Conservation (phyloP, 2,797 vertebrate species). For the Podargus strigoides region DNA sequence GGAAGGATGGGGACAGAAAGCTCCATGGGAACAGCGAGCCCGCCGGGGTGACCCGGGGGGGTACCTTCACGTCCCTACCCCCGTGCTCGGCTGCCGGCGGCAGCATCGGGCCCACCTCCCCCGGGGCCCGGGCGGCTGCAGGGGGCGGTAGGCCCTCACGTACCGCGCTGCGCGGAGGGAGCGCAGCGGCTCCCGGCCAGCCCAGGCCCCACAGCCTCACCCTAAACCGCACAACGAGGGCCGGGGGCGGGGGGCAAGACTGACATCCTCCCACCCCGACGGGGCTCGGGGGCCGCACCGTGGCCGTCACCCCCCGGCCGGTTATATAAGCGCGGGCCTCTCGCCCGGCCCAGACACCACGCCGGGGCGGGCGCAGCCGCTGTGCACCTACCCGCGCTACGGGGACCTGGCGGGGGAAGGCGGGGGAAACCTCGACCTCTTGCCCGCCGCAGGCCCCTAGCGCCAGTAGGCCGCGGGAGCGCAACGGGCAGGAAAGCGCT, state of each 20-base stretch:
- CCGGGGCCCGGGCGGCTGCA: background rate
- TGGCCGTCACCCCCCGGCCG: background rate
- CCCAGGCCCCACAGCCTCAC: no score
- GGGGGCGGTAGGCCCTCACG: background rate
- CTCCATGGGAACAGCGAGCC: background rate
- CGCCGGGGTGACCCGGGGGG: fast-evolving
- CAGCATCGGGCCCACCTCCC: background rate
- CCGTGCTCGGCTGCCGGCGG: no score
- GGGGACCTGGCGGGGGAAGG: no score
- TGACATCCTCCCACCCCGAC: no score
- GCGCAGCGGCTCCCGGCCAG: background rate
- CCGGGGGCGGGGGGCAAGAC: background rate
- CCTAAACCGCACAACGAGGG: background rate
- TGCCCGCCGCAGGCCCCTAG: no score
- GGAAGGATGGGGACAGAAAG: background rate
- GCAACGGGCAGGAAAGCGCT: fast-evolving
- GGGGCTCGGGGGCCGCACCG: background rate
- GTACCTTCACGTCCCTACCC: fast-evolving
- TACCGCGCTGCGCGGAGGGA: background rate
- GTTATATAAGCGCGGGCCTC: no score
- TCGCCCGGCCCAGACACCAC: background rate
- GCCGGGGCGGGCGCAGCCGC: background rate
- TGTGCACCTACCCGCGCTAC: background rate
- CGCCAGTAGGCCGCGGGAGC: no score
- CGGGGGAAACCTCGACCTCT: no score